Evolutionary conservation across 2,888 invertebrate genomes (phyloP).

Genomic region (Chromoteleia sp.): DNA sequence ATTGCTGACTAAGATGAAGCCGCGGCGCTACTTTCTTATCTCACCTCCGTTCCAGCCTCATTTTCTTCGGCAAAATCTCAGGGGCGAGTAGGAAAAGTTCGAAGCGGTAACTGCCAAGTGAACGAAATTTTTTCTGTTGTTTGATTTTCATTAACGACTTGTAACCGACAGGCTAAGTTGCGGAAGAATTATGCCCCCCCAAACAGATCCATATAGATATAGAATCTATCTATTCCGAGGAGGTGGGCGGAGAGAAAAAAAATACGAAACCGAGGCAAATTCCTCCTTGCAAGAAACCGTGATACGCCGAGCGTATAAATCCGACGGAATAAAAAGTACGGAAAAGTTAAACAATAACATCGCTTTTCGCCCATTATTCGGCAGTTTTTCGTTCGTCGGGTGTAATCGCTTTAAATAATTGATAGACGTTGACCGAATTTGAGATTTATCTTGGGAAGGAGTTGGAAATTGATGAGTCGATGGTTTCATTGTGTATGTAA

Average conservation of each 20-base stretch:
- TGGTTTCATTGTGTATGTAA: too few relatives aligned
- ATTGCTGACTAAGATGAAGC: constrained; percentile 81
- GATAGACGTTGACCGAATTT: too few relatives aligned
- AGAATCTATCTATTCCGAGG: neutral
- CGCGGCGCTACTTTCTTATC: constrained; percentile 73
- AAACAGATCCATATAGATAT: constrained; percentile 75
- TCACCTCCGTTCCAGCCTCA: constrained; percentile 52
- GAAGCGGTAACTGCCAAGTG: constrained; percentile 79
- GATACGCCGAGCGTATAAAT: constrained; percentile 54
- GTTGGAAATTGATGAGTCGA: too few relatives aligned
- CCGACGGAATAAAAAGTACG: constrained; percentile 48
- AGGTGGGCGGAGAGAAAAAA: constrained; percentile 17
- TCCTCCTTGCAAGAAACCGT: constrained; percentile 54
- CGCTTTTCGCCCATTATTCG: constrained; percentile 54
- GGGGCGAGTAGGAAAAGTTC: constrained; percentile 76
- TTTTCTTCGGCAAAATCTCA: constrained; percentile 76
- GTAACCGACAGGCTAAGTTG: constrained; percentile 79
- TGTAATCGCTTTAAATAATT: too few relatives aligned
- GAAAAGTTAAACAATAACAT: constrained; percentile 67
- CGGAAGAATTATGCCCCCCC: constrained; percentile 76
- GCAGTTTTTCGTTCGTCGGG: constrained; percentile 11
- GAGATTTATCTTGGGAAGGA: too few relatives aligned
- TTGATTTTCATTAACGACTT: constrained; percentile 85
- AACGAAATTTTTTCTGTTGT: constrained; percentile 83
- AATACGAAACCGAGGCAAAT: constrained; percentile 53